Percentiles rank a stretch among this genome's conserved stretches.
Evolutionary conservation across 2,113 vertebrate species (phyloP).

Genomic region (Ornithorhynchus anatinus): DNA sequence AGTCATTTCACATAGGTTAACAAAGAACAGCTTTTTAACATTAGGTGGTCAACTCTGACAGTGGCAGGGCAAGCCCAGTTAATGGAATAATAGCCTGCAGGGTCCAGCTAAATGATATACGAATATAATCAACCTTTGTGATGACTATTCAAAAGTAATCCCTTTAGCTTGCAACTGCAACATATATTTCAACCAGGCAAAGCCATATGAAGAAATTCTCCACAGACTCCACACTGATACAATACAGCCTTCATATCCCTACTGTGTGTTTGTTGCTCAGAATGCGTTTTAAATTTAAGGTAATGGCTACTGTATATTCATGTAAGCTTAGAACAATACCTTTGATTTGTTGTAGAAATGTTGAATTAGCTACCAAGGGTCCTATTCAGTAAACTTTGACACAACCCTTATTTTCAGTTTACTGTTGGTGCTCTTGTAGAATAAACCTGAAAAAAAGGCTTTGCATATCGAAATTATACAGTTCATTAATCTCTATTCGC

Average conservation of each 20-base stretch:
- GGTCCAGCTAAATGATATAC: slow-evolving; percentile 88
- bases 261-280: slow-evolving; percentile 61
- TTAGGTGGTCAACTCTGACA: slow-evolving; percentile 83
- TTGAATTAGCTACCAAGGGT: slow-evolving; percentile 73
- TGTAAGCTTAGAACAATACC: slow-evolving; percentile 74
- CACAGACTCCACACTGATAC: slow-evolving; percentile 75
- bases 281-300: slow-evolving; percentile 80
- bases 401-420: slow-evolving; percentile 70
- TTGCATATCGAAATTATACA: slow-evolving; percentile 68
- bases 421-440: slow-evolving; percentile 67
- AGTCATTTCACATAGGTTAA: slow-evolving; percentile 82
- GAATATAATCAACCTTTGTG: slow-evolving; percentile 89
- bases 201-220: slow-evolving; percentile 79
- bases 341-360: slow-evolving; percentile 80
- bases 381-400: slow-evolving; percentile 77
- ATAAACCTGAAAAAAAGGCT: slow-evolving; percentile 65
- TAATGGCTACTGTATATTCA: slow-evolving; percentile 82
- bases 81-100: slow-evolving; percentile 91
- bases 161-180: slow-evolving; percentile 81
- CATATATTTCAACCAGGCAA: slow-evolving; percentile 81
- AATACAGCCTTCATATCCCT: slow-evolving; percentile 74
- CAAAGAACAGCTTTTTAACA: slow-evolving; percentile 78
- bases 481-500: slow-evolving; percentile 52
- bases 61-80: slow-evolving; percentile 75
- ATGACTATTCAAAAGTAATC: slow-evolving; percentile 89